These are phyloP conservation scores for Myzus persicae DNA, from an alignment of 1,140 invertebrate genomes.

Conservation along the genomic window DNA sequence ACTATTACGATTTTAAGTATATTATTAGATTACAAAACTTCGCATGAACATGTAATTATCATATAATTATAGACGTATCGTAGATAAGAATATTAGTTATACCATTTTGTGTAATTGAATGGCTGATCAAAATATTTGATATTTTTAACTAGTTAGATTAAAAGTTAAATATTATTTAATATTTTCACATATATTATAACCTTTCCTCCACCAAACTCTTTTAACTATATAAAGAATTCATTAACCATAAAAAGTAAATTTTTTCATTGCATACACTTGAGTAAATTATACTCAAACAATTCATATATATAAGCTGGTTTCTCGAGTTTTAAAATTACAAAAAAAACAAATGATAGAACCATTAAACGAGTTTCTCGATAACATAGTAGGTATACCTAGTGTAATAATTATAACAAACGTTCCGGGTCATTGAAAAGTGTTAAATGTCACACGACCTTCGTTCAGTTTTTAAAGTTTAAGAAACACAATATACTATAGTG, in stretches of 20 bases:
- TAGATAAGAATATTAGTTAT: background rate
- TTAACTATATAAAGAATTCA: background rate
- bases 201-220: background rate
- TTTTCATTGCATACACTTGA: background rate
- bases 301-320: background rate
- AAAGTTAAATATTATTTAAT: background rate
- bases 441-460: conserved; percentile 53
- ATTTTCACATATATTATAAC: background rate
- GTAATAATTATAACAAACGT: background rate
- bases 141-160: background rate
- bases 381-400: too few relatives aligned
- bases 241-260: background rate
- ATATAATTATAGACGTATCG: background rate
- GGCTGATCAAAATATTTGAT: background rate
- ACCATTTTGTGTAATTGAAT: background rate
- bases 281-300: background rate
- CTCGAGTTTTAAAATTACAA: background rate
- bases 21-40: too few relatives aligned
- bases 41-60: background rate
- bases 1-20: too few relatives aligned
- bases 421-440: conserved; percentile 27
- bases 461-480: background rate
- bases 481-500: background rate
- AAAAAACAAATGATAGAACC: background rate
- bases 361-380: background rate